Base-by-base conservation (phyloP, 2,888 invertebrate genomes). In the Drosophila picticornis region DNA sequence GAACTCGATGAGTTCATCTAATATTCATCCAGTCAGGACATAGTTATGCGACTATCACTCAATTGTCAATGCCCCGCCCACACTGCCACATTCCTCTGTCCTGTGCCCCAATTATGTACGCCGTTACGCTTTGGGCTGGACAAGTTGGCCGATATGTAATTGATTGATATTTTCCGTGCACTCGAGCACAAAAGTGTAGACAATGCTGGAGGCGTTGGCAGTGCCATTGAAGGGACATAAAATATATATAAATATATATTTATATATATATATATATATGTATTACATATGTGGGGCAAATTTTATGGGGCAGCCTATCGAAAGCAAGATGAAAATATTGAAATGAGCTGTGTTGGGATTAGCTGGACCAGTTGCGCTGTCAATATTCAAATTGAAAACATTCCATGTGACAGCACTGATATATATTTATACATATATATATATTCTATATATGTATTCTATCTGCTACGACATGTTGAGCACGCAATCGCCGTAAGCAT, bases 311-410 rank as follows among this genome's bases (percentile, higher is more conserved):
- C 68, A 64, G 46, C 61, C 75, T 59, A 68, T 55, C 46, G 67
- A 51, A 22, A 31, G 43, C 4, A 22, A 22, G 29, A 43, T 13
- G 57, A 61, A 69, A 59, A 72, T 79, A 75, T 77, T 70, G 65
- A 70, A 63, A 62, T 66, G 57, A 55, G 67, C 38, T 62, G 50
- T 59, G 59, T 11, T 51, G 43, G 55, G 59, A 63, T 52, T 58
- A 67, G 36, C 64, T 32, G 34, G 55, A 68, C 68, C 59, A 55
- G 62, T 61, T 59, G 57, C 56, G 64, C 56, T 83, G 72, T 77
- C 84, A 74, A 88, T 88, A 86, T 78, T 73, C 70, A 84, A 81
- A 84, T 86, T 83, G 86, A 81, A 88, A 83, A 86, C 75, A 81
- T 73, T 78, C 76, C 71, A 57, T 68, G 61, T 67, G 67, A 78